Percentiles rank a stretch among this genome's conserved stretches.
Conservation (phyloP, 1,140 invertebrate species). For the Drosophila micromelanica region DNA sequence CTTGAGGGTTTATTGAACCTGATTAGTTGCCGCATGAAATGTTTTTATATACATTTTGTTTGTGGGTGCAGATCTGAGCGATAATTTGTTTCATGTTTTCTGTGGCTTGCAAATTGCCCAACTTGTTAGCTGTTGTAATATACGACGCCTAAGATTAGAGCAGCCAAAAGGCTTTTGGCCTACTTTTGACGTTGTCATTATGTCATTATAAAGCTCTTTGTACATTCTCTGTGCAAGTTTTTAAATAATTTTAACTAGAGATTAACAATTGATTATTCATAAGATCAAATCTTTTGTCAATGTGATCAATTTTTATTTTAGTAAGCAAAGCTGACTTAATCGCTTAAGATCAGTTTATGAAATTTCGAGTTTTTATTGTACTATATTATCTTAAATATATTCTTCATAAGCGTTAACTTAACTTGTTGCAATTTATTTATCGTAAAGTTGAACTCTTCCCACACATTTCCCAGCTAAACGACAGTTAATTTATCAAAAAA, state of each 20-base stretch:
- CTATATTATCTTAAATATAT: too few species aligned
- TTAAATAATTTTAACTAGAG: conserved; percentile 6
- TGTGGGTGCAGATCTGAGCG: conserved; percentile 4
- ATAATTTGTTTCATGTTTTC: conserved; percentile 17
- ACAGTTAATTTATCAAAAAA: conserved; percentile 20
- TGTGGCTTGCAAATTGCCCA: conserved; percentile 11
- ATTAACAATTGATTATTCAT: conserved; percentile 16
- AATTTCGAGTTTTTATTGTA: too few species aligned
- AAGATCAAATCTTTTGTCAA: conserved; percentile 35
- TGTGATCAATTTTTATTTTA: too few species aligned
- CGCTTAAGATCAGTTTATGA: too few species aligned
- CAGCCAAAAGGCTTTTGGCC: conserved; percentile 28
- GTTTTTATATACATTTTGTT: conserved; percentile 3
- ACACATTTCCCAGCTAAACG: neutral
- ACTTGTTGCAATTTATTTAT: too few species aligned
- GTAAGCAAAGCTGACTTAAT: neutral
- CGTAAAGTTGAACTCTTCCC: too few species aligned
- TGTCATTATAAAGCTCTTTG: conserved; percentile 21
- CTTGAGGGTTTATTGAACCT: conserved; percentile 49
- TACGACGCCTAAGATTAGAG: conserved; percentile 29
- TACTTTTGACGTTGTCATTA: conserved; percentile 28
- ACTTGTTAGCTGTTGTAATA: conserved; percentile 9
- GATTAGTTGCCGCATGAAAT: conserved; percentile 27
- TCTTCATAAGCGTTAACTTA: too few species aligned
- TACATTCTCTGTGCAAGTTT: neutral